These are phyloP conservation scores for Meteorus sp. DNA, from an alignment of 1,140 invertebrate genomes.

Conservation along the genomic window DNA sequence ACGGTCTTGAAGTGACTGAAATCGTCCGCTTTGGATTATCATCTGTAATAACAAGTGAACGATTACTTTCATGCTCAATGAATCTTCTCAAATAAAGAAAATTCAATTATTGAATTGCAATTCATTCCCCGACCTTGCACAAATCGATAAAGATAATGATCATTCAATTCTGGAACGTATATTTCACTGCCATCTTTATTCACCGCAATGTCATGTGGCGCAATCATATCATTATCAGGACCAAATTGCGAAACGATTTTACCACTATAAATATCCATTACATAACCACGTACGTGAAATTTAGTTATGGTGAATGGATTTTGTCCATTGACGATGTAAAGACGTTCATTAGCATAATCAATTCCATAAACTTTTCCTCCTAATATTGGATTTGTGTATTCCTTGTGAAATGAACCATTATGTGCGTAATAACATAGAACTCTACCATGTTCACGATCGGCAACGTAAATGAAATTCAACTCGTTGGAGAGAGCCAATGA, in stretches of 20 bases:
- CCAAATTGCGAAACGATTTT: constrained; percentile 66
- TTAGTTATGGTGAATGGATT: constrained; percentile 21
- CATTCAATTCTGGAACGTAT: constrained; percentile 75
- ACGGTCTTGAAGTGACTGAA: too few relatives aligned
- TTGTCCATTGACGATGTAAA: constrained; percentile 52
- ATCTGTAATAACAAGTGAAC: too few relatives aligned
- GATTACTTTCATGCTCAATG: neutral
- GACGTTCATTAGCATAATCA: constrained; percentile 63
- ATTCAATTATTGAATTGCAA: constrained; percentile 23
- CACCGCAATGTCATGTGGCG: constrained; percentile 78
- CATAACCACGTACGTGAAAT: constrained; percentile 66
- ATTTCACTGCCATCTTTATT: constrained; percentile 67
- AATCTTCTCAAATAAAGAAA: neutral
- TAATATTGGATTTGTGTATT: constrained; percentile 64
- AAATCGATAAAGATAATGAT: constrained; percentile 69
- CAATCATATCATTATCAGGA: constrained; percentile 63
- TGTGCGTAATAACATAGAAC: constrained; percentile 74
- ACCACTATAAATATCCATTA: constrained; percentile 66
- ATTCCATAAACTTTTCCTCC: constrained; percentile 71
- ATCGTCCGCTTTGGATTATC: too few relatives aligned
- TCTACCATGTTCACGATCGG: constrained; percentile 90
- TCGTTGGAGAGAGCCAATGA: constrained; percentile 78
- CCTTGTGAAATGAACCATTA: constrained; percentile 67
- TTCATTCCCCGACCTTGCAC: constrained; percentile 55
- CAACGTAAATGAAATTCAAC: constrained; percentile 76